These are phyloP conservation scores for Calypte anna DNA, from an alignment of 2,113 vertebrate species.

Conservation along the genomic window DNA sequence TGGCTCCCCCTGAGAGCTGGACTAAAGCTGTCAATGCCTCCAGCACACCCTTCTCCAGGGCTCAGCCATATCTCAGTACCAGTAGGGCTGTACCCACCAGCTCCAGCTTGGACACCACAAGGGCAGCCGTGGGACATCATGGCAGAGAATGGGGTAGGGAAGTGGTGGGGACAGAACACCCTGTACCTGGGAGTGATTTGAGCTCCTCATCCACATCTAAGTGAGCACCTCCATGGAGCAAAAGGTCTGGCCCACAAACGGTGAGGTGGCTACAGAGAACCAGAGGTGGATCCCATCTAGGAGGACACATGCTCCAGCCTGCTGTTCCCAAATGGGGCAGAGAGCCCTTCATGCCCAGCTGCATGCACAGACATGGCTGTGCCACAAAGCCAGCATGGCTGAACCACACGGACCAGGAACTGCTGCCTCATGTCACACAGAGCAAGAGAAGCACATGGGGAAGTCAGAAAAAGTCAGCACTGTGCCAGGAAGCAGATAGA, in stretches of 20 bases:
- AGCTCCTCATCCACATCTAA: background rate
- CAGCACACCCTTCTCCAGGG: background rate
- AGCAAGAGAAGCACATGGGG: background rate
- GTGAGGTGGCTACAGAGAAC: background rate
- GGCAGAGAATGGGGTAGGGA: background rate
- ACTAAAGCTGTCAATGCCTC: background rate
- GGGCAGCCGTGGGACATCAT: background rate
- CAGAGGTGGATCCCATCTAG: background rate
- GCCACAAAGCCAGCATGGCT: background rate
- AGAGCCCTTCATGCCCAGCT: rapidly evolving
- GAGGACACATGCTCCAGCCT: background rate
- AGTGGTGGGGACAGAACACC: background rate
- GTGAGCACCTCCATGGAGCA: background rate
- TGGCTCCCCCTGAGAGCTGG: background rate
- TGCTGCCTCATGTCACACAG: background rate
- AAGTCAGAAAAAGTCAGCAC: background rate
- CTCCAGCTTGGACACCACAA: background rate
- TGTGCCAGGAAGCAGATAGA: background rate
- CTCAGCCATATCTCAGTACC: background rate
- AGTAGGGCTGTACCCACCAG: background rate
- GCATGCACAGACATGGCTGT: rapidly evolving
- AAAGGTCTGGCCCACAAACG: background rate
- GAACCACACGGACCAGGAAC: background rate
- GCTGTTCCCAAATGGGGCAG: background rate
- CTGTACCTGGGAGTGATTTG: rapidly evolving